Conservation (phyloP, 2,888 invertebrate species). For the Teleogryllus oceanicus region DNA sequence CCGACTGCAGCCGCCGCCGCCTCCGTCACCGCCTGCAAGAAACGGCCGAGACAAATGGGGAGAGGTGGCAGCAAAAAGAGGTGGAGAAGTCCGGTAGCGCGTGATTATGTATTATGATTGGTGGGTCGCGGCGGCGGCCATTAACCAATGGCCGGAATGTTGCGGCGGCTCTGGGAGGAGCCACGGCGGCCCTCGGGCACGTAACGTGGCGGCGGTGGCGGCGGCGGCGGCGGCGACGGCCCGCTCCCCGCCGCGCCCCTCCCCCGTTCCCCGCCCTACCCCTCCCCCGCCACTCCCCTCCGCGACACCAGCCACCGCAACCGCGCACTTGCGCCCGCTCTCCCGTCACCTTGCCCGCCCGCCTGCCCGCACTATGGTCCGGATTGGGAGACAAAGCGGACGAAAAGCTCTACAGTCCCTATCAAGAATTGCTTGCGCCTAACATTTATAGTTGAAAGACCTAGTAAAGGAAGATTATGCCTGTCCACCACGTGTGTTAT, state of each 20-base stretch:
- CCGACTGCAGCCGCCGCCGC: no score
- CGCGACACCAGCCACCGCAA: background rate
- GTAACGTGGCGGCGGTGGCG: background rate
- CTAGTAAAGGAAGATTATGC: no score
- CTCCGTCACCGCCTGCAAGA: background rate
- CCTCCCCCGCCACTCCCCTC: background rate
- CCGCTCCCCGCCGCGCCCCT: background rate
- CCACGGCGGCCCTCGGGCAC: background rate
- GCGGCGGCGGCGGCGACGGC: background rate
- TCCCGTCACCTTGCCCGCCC: background rate
- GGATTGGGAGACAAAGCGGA: background rate
- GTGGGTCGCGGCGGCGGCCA: conserved; percentile 7
- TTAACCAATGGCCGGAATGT: conserved; percentile 7
- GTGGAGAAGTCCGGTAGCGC: conserved; percentile 1
- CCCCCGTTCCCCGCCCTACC: background rate
- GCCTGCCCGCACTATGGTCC: background rate
- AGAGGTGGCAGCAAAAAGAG: background rate
- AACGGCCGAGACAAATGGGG: background rate
- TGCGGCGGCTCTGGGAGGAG: background rate
- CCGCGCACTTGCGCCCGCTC: background rate
- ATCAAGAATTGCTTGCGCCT: no score
- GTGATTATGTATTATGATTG: conserved; percentile 9
- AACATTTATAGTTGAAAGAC: no score
- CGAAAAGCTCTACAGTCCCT: no score
- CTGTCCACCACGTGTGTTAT: no score